A percentile compares a stretch with the other conserved stretches of the same genome.
Evolutionary conservation across 2,113 vertebrate species (phyloP).

Genomic region (Halcyon malimbica): DNA sequence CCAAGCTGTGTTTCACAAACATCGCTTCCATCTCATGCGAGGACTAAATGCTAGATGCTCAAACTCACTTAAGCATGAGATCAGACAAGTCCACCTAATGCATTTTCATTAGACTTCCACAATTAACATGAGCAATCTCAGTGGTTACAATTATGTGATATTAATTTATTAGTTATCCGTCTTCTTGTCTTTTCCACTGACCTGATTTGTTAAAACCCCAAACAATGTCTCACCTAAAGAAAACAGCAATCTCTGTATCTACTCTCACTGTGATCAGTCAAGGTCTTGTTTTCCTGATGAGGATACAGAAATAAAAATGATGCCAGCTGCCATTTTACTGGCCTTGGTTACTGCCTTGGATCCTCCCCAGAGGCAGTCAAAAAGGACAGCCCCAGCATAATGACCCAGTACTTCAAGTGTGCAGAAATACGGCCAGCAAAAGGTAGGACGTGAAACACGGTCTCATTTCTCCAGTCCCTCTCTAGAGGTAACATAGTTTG

Average conservation of each 20-base stretch:
- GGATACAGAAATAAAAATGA: neutral
- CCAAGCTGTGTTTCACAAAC: neutral
- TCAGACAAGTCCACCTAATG: neutral
- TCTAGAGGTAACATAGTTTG: neutral
- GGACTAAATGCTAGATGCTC: neutral
- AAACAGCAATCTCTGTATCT: neutral
- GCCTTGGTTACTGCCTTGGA: neutral
- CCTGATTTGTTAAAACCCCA: neutral
- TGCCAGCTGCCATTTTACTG: neutral
- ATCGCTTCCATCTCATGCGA: neutral
- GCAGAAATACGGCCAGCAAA: neutral
- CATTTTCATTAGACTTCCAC: neutral
- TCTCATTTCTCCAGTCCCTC: neutral
- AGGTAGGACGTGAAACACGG: neutral
- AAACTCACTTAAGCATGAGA: neutral
- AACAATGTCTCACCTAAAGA: neutral
- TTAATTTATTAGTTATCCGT: neutral
- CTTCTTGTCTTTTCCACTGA: neutral
- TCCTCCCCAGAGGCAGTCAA: neutral
- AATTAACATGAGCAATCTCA: neutral
- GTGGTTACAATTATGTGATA: neutral
- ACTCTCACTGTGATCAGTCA: neutral
- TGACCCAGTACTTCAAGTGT: neutral
- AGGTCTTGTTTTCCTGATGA: neutral
- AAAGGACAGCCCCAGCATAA: neutral